Evolutionary conservation across 1,140 invertebrate genomes (phyloP).

Genomic region (Charaxes varanes): DNA sequence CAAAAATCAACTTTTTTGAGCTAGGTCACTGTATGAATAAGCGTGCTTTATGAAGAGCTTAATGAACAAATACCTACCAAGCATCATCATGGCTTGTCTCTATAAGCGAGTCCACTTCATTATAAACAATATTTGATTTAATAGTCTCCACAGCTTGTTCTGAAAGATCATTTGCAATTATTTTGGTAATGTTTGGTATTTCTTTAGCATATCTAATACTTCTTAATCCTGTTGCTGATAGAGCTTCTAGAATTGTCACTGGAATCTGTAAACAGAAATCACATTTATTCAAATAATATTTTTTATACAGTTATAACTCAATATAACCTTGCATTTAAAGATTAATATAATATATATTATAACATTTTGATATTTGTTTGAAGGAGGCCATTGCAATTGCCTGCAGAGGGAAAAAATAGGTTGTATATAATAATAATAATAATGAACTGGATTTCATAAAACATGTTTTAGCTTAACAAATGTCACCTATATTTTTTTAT

Average conservation of each 20-base stretch:
- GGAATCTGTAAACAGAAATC: slow-evolving; percentile 75
- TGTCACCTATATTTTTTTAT: too few relatives aligned
- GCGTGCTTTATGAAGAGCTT: slow-evolving; percentile 2
- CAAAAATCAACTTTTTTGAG: too few relatives aligned
- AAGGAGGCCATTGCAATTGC: too few relatives aligned
- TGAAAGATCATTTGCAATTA: slow-evolving; percentile 97
- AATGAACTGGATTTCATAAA: too few relatives aligned
- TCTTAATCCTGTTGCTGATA: slow-evolving; percentile 95
- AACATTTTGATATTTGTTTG: too few relatives aligned
- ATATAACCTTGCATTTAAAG: too few relatives aligned
- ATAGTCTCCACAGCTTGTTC: slow-evolving; percentile 90
- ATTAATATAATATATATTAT: too few relatives aligned
- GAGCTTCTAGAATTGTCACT: slow-evolving; percentile 90
- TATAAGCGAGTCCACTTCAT: slow-evolving; percentile 85
- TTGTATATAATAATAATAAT: too few relatives aligned
- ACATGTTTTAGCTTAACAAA: too few relatives aligned
- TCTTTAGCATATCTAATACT: slow-evolving; percentile 98
- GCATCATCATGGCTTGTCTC: slow-evolving; percentile 87
- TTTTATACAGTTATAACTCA: too few relatives aligned
- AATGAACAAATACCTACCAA: slow-evolving; percentile 79
- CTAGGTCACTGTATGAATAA: too few relatives aligned
- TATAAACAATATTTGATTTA: slow-evolving; percentile 85
- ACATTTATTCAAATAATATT: slow-evolving; percentile 1
- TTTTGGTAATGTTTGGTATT: slow-evolving; percentile 85
- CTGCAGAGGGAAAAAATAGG: too few relatives aligned